These are phyloP conservation scores for Cyprinus carpio DNA, from an alignment of 2,113 vertebrate genomes.

Conservation along the genomic window DNA sequence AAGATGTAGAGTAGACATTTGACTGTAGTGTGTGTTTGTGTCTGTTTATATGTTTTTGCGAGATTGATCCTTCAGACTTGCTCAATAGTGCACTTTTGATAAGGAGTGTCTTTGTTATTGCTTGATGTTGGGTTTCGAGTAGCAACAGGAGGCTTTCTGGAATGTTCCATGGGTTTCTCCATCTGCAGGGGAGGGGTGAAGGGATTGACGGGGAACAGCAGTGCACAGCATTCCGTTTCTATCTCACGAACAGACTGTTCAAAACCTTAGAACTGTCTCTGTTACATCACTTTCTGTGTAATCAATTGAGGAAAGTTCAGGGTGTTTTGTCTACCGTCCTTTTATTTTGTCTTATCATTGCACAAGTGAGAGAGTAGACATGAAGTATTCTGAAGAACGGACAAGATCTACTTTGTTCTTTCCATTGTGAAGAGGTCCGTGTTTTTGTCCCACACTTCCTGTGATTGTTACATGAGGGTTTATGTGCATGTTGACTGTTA, in stretches of 20 bases:
- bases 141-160: background rate
- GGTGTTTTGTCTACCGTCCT: background rate
- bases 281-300: background rate
- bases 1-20: background rate
- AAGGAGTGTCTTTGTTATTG: background rate
- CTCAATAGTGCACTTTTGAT: background rate
- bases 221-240: slow-evolving; percentile 9
- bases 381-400: background rate
- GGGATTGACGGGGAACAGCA: slow-evolving; percentile 57
- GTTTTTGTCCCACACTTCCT: slow-evolving; percentile 41
- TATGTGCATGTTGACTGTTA: background rate
- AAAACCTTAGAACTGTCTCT: background rate
- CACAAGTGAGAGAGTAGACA: background rate
- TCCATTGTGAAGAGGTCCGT: background rate
- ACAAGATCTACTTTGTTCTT: background rate
- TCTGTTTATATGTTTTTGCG: background rate
- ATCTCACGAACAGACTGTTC: slow-evolving; percentile 17
- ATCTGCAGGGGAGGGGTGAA: background rate
- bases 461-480: slow-evolving; percentile 31
- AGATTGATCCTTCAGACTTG: background rate
- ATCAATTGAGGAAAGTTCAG: background rate
- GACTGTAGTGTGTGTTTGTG: background rate
- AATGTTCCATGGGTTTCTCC: background rate
- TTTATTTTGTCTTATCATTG: background rate
- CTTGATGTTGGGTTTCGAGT: background rate